These are phyloP conservation scores for Andrena camellia DNA, from an alignment of 2,888 invertebrate genomes.

Conservation along the genomic window DNA sequence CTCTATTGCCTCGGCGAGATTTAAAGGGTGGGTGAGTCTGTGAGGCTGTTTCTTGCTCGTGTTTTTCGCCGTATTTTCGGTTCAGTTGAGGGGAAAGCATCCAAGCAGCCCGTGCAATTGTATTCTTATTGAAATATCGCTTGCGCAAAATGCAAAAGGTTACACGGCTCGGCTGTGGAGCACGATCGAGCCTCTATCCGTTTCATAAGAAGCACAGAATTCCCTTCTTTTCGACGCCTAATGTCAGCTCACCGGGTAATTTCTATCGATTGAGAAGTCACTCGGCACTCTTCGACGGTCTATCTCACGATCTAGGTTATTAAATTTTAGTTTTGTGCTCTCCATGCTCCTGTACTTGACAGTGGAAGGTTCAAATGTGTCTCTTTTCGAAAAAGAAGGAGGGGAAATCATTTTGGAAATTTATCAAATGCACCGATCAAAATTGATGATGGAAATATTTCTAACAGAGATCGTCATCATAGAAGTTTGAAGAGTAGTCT, in stretches of 20 bases:
- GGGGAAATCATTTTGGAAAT: no score
- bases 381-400: no score
- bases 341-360: no score
- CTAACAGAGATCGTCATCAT: no score
- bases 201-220: slow-evolving; percentile 54
- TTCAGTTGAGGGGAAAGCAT: slow-evolving; percentile 57
- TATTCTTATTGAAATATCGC: slow-evolving; percentile 68
- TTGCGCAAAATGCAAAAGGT: slow-evolving; percentile 71
- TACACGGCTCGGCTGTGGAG: slow-evolving; percentile 46
- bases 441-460: no score
- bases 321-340: no score
- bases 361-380: no score
- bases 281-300: not conserved
- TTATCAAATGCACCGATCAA: no score
- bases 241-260: slow-evolving; percentile 35
- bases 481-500: no score
- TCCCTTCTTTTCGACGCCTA: slow-evolving; percentile 38
- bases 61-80: slow-evolving; percentile 46
- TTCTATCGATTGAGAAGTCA: slow-evolving; percentile 11
- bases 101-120: slow-evolving; percentile 49
- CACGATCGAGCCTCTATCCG: slow-evolving; percentile 53
- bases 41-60: not conserved
- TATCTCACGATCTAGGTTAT: not conserved
- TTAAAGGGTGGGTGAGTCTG: no score
- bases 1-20: no score